Conservation (phyloP, 1,140 invertebrate species). For the Ceratina australensis region DNA sequence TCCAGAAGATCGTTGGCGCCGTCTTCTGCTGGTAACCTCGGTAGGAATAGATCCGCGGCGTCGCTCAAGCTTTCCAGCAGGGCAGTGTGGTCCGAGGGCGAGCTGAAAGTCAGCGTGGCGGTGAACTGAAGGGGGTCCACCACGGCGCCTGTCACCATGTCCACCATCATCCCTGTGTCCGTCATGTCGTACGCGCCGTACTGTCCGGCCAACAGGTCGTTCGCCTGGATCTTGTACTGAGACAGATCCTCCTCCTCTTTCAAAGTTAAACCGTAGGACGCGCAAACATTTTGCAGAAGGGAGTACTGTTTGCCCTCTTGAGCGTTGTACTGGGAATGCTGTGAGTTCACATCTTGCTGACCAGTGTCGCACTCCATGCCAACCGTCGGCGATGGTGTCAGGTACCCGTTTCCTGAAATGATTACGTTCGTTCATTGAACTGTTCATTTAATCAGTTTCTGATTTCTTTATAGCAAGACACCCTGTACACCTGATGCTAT, state of each 20-base stretch:
- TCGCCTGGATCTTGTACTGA: slow-evolving; percentile 85
- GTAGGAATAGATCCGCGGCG: slow-evolving; percentile 88
- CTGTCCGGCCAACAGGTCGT: slow-evolving; percentile 80
- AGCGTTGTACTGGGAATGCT: slow-evolving; percentile 76
- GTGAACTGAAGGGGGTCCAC: slow-evolving; percentile 90
- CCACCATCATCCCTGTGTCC: slow-evolving; percentile 89
- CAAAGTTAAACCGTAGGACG: slow-evolving; percentile 87
- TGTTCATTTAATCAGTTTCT: too few species aligned
- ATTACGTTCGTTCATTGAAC: background rate
- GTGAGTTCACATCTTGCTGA: slow-evolving; percentile 80
- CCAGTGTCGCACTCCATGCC: slow-evolving; percentile 88
- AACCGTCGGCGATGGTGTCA: slow-evolving; percentile 82
- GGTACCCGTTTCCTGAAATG: slow-evolving; percentile 77
- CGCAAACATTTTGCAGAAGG: slow-evolving; percentile 86
- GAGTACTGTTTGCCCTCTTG: slow-evolving; percentile 87
- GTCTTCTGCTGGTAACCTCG: slow-evolving; percentile 82
- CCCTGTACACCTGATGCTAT: too few species aligned
- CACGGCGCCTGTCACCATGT: slow-evolving; percentile 86
- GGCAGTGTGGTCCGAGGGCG: slow-evolving; percentile 85
- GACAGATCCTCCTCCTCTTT: slow-evolving; percentile 89
- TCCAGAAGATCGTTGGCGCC: slow-evolving; percentile 82
- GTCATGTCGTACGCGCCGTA: slow-evolving; percentile 86
- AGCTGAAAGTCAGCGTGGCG: slow-evolving; percentile 88
- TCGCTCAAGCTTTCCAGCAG: slow-evolving; percentile 86
- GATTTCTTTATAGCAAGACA: too few species aligned